Conservation (phyloP, 2,888 invertebrate genomes). For the Eledona agricola region DNA sequence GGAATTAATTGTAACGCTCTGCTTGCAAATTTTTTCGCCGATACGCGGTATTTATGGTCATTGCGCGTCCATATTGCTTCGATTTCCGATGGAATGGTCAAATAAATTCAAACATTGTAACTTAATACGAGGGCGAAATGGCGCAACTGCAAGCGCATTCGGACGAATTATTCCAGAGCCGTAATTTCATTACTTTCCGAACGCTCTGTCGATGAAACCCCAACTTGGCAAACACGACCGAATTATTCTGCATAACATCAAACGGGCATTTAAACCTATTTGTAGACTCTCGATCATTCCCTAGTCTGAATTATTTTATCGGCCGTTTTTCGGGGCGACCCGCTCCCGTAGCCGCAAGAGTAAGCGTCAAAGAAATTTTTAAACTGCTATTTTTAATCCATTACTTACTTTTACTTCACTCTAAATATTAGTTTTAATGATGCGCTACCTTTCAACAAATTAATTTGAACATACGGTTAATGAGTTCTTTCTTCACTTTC, state of each 20-base stretch:
- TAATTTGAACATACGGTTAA: slow-evolving; percentile 21
- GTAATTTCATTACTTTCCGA: slow-evolving; percentile 32
- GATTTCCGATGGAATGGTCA: slow-evolving; percentile 50
- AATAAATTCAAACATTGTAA: slow-evolving; percentile 47
- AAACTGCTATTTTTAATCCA: slow-evolving; percentile 21
- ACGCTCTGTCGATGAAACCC: slow-evolving; percentile 20
- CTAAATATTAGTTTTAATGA: slow-evolving; percentile 19
- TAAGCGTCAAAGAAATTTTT: slow-evolving; percentile 17
- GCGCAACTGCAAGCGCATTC: slow-evolving; percentile 33
- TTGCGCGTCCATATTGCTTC: slow-evolving; percentile 56
- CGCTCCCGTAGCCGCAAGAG: background rate
- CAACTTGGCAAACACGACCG: slow-evolving; percentile 16
- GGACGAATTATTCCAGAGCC: slow-evolving; percentile 32
- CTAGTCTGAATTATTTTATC: slow-evolving; percentile 6
- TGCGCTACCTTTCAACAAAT: slow-evolving; percentile 13
- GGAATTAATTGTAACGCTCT: slow-evolving; percentile 7
- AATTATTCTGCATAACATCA: slow-evolving; percentile 21
- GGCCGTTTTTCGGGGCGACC: slow-evolving; percentile 5
- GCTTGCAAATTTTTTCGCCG: slow-evolving; percentile 40
- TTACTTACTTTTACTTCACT: slow-evolving; percentile 2
- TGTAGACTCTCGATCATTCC: slow-evolving; percentile 15
- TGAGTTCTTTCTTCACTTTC: slow-evolving; percentile 18
- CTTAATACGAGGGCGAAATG: slow-evolving; percentile 30
- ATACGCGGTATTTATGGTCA: slow-evolving; percentile 58
- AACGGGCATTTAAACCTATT: slow-evolving; percentile 14